Base-by-base conservation (phyloP, 37 sponge, comb jelly and placozoan genomes). In the Diacarnus erythraeanus region DNA sequence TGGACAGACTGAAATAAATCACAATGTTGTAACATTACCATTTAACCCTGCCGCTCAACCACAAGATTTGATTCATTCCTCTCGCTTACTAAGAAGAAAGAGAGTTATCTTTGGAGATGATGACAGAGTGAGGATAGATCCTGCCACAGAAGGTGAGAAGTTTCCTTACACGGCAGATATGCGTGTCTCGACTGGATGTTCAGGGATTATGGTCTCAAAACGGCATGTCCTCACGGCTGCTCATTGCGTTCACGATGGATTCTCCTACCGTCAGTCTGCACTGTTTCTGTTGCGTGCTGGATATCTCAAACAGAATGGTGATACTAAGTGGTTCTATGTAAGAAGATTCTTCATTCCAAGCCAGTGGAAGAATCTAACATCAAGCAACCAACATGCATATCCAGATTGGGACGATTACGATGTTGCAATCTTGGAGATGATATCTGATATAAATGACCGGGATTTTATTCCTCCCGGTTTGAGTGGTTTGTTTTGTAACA, bases 181-280 rank as follows among this genome's bases (percentile, higher is more conserved):
- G 36, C 22, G 79, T 22, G 79, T 95, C 18, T 92, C 92, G 26
- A 92, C 93, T 36, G 96, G 96, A 23, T 95, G 96, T 40, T 88
- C 93, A 1, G 96, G 96, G 2, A 80, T 88, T 26, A 67, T 92
- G 69, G 69, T 92, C 15, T 44, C 82, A 0, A 18, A 33, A 10
- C 71, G 30, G 2, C 84, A 86, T 75, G 90, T 95, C 37, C 83
- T 95, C 38, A 92, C 96, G 25, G 87, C 96, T 18, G 92, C 96
- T 10, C 96, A 95, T 64, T 95, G 96, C 37, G 69, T 95, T 9
- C 86, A 95, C 70, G 65, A 93, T 69, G 87, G 94, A 15, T 26
- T 44, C 18, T 23, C 65, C 3, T 81, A 86, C 47, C 78, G 64
- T 3, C 85, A 38, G 0, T 42, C 86, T 26, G 90, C 87, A 9